Percentiles rank a stretch among this genome's conserved stretches.
phyloP scores from a whole-genome alignment of 2,113 vertebrate genomes.

The Asarcornis scutulata region DNA sequence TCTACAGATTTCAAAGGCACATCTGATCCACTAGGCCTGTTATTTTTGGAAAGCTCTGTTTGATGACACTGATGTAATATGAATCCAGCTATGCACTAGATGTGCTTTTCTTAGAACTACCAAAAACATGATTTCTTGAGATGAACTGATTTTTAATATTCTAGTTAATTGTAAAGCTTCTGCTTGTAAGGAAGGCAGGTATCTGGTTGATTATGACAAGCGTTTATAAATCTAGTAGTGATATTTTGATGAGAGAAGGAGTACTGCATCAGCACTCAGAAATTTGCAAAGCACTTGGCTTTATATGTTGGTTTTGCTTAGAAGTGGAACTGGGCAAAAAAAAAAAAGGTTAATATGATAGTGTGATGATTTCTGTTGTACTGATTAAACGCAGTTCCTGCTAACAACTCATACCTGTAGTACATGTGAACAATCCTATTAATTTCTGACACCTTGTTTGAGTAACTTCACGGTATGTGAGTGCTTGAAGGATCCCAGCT shows the following conservation, averaged over 20 bases:
- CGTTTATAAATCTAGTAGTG: not conserved
- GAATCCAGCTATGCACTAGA: not conserved
- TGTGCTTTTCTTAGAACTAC: slow-evolving; percentile 1
- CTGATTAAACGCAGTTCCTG: not conserved
- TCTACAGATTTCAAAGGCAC: slow-evolving; percentile 53
- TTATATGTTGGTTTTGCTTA: slow-evolving; percentile 56
- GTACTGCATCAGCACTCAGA: slow-evolving; percentile 77
- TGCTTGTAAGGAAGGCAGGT: not conserved
- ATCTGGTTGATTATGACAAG: not conserved
- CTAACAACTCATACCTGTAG: not conserved
- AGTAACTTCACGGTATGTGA: not conserved
- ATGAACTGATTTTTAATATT: not conserved
- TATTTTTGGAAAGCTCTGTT: slow-evolving; percentile 51
- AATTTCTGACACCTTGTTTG: not conserved
- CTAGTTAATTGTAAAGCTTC: not conserved
- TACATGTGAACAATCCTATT: not conserved
- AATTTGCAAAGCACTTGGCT: slow-evolving; percentile 68
- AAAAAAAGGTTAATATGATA: not conserved
- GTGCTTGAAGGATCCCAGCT: not conserved
- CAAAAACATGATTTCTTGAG: not conserved
- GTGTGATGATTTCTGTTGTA: not conserved
- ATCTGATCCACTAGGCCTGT: slow-evolving; percentile 39
- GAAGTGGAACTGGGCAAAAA: slow-evolving; percentile 63
- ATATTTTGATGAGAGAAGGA: slow-evolving; percentile 76
- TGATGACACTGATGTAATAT: not conserved